Conservation (phyloP, 64 coral and sea anemone genomes). For the Pocillopora verrucosa region DNA sequence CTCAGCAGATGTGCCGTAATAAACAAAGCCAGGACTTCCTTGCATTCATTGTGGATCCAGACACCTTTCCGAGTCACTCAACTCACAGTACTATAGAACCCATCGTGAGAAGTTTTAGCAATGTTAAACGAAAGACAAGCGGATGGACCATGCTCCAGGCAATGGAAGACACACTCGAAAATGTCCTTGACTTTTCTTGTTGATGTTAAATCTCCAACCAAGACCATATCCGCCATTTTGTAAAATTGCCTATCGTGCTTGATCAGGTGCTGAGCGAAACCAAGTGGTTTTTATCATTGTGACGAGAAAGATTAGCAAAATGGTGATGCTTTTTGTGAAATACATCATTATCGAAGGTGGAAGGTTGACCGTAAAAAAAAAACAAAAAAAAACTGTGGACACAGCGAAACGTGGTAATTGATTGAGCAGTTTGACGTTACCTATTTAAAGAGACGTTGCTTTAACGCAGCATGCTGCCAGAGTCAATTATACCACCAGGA, state of each 20-base stretch:
- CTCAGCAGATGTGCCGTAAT: background rate
- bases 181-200: background rate
- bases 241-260: background rate
- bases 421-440: too few species aligned
- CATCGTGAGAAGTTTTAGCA: background rate
- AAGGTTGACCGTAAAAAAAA: background rate
- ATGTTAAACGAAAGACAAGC: conserved; percentile 1
- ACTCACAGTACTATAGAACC: background rate
- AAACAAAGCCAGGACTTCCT: background rate
- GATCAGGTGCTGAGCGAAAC: background rate
- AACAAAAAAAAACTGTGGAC: too few species aligned
- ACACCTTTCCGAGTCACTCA: conserved; percentile 2
- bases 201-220: background rate
- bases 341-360: background rate
- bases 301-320: background rate
- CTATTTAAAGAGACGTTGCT: too few species aligned
- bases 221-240: background rate
- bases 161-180: background rate
- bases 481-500: too few species aligned
- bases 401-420: too few species aligned
- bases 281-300: too few species aligned
- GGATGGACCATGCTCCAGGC: background rate
- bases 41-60: background rate
- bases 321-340: background rate
- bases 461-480: too few species aligned